Conservation (phyloP, 1,140 invertebrate species). For the Drosophila bocqueti region DNA sequence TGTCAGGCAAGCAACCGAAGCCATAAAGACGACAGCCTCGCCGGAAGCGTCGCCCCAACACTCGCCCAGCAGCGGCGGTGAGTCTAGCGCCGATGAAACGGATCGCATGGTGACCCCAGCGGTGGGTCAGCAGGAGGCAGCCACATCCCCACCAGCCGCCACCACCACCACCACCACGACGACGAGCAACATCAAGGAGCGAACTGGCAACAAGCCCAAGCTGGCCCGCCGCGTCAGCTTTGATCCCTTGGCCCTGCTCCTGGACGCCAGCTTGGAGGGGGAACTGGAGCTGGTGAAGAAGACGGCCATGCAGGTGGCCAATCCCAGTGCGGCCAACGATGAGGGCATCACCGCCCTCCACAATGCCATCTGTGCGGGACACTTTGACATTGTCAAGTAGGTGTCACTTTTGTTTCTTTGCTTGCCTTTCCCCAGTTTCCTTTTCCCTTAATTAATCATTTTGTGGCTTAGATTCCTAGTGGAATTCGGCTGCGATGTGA, state of each 20-base stretch:
- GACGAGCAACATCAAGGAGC: slow-evolving; percentile 84
- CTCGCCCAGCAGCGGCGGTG: slow-evolving; percentile 70
- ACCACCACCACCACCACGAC: slow-evolving; percentile 8
- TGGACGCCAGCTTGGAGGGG: slow-evolving; percentile 99
- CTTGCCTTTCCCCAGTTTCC: no score
- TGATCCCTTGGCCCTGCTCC: slow-evolving; percentile 96
- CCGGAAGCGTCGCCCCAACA: slow-evolving; percentile 56
- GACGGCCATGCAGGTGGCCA: slow-evolving; percentile 96
- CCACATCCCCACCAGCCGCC: slow-evolving; percentile 8
- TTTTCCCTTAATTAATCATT: slow-evolving; percentile 4
- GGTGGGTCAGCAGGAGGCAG: slow-evolving; percentile 17
- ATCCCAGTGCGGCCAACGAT: slow-evolving; percentile 98
- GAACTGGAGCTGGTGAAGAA: slow-evolving; percentile 98
- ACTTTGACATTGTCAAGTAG: slow-evolving; percentile 98
- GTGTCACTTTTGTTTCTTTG: slow-evolving; percentile 51
- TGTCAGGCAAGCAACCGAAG: slow-evolving; percentile 52
- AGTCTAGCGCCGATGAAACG: slow-evolving; percentile 70
- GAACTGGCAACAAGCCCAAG: slow-evolving; percentile 88
- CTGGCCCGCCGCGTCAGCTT: slow-evolving; percentile 95
- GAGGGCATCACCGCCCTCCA: slow-evolving; percentile 99
- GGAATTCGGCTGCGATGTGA: slow-evolving; percentile 99
- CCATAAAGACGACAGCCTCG: slow-evolving; percentile 16
- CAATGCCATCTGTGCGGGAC: slow-evolving; percentile 99
- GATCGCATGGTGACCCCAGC: slow-evolving; percentile 52
- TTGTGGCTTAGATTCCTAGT: slow-evolving; percentile 91